Percentiles rank a stretch among this genome's conserved stretches.
phyloP scores from a whole-genome alignment of 2,888 invertebrate genomes.

The Acanthacorydalis orientalis region DNA sequence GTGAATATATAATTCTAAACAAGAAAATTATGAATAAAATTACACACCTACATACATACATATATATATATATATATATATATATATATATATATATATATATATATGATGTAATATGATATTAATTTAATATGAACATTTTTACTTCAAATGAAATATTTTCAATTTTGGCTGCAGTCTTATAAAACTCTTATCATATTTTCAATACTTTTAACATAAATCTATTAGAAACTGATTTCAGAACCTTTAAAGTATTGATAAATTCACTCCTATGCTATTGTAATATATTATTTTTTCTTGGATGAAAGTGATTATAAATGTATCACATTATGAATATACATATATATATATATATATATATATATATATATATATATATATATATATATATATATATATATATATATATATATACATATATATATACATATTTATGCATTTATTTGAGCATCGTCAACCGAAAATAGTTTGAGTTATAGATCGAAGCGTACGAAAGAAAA shows the following conservation, averaged over 20 bases:
- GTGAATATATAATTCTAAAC: no score
- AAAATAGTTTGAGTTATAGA: no score
- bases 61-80: background rate
- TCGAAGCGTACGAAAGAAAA: no score
- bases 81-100: background rate
- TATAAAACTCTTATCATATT: background rate
- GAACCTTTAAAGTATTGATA: background rate
- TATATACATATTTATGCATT: background rate
- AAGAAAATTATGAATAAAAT: background rate
- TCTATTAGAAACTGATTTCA: background rate
- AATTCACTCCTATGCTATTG: background rate
- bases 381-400: conserved; percentile 1
- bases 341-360: conserved; percentile 3
- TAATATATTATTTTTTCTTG: background rate
- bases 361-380: conserved; percentile 3
- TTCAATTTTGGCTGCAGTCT: background rate
- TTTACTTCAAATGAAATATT: background rate
- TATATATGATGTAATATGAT: background rate
- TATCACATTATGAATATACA: no score
- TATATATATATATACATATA: conserved; percentile 7
- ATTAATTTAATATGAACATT: background rate
- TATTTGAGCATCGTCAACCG: no score
- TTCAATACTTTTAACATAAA: background rate
- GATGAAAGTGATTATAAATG: background rate
- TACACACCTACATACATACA: background rate